Percentiles rank a stretch among this genome's conserved stretches.
Conservation (phyloP, 1,140 invertebrate genomes). For the Oncopeltus fasciatus region DNA sequence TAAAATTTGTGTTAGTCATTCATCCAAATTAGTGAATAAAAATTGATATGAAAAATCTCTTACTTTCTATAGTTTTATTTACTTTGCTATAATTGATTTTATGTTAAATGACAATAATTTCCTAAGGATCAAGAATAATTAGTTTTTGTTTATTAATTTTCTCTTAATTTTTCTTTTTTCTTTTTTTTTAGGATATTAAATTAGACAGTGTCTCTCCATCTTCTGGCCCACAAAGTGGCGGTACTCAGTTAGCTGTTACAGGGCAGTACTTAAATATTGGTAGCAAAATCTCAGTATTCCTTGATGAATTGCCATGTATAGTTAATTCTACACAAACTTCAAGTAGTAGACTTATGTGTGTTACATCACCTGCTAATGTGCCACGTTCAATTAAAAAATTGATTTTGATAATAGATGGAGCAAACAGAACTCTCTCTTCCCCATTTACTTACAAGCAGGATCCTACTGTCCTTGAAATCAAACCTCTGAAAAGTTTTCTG, state of each 20-base stretch:
- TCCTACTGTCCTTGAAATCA: conserved; percentile 86
- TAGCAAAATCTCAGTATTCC: conserved; percentile 66
- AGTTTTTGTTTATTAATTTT: no score
- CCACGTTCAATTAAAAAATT: conserved; percentile 36
- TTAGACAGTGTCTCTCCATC: conserved; percentile 67
- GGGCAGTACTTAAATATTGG: conserved; percentile 90
- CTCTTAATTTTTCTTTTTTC: not conserved
- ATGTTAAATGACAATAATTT: no score
- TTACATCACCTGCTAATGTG: conserved; percentile 47
- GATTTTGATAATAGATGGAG: conserved; percentile 69
- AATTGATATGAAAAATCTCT: no score
- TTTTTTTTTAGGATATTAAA: conserved; percentile 45
- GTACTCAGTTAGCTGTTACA: conserved; percentile 77
- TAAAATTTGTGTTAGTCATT: no score
- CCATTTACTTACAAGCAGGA: conserved; percentile 83
- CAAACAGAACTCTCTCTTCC: conserved; percentile 52
- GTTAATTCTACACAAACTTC: conserved; percentile 79
- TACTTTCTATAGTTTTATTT: no score
- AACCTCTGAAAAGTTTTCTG: conserved; percentile 70
- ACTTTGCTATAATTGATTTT: no score
- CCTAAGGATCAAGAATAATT: no score
- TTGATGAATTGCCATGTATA: conserved; percentile 77
- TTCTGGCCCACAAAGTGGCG: conserved; percentile 83
- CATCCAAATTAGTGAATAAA: no score
- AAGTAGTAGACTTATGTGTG: conserved; percentile 73